Conservation (phyloP, 64 coral and sea anemone genomes). For the Montipora efflorescens region DNA sequence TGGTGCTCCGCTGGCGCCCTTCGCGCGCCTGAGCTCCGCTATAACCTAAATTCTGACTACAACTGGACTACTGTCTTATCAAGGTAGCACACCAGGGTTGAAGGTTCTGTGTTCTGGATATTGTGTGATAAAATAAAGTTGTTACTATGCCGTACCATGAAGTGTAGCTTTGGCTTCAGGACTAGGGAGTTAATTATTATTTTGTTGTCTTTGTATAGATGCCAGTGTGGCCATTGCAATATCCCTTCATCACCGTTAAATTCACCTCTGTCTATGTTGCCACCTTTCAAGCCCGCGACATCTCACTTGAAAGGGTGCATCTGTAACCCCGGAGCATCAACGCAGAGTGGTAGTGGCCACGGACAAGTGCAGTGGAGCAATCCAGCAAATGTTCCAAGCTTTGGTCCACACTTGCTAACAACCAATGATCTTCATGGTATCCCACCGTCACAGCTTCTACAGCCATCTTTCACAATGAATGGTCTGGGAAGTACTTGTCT, state of each 20-base stretch:
- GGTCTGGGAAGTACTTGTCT: neutral
- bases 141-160: too few relatives aligned
- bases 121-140: too few relatives aligned
- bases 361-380: slow-evolving; percentile 21
- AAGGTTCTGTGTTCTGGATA: too few relatives aligned
- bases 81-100: too few relatives aligned
- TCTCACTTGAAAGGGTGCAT: slow-evolving; percentile 6
- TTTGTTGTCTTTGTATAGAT: neutral
- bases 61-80: too few relatives aligned
- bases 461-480: slow-evolving; percentile 24
- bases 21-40: too few relatives aligned
- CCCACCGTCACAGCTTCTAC: slow-evolving; percentile 1
- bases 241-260: slow-evolving; percentile 6
- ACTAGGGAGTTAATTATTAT: too few relatives aligned
- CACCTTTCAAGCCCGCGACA: slow-evolving; percentile 24
- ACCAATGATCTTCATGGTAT: slow-evolving; percentile 37
- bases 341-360: neutral
- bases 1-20: too few relatives aligned
- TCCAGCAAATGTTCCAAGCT: neutral
- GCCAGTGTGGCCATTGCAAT: slow-evolving; percentile 44
- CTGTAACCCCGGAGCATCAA: neutral
- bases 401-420: slow-evolving; percentile 19
- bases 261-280: slow-evolving; percentile 11
- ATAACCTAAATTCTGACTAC: too few relatives aligned
- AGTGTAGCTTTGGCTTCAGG: too few relatives aligned